Evolutionary conservation across 2,888 invertebrate species (phyloP).

Genomic region (Drosophila parthenogenetica): DNA sequence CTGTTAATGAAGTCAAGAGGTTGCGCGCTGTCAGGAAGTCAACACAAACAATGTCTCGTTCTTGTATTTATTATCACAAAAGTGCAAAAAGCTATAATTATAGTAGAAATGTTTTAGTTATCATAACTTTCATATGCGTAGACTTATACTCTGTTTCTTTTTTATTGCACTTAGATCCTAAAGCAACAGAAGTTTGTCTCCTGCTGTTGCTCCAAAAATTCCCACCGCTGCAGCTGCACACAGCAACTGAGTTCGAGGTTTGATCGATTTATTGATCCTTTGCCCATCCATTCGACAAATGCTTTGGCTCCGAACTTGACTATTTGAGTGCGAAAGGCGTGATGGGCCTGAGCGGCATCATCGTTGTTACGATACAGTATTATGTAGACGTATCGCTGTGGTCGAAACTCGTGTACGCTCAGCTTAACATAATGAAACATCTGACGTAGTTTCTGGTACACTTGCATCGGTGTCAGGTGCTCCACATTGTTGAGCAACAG

Average conservation of each 20-base stretch:
- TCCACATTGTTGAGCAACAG: slow-evolving; percentile 48
- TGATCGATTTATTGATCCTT: accelerated
- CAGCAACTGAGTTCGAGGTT: slow-evolving; percentile 18
- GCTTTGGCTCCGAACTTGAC: slow-evolving; percentile 34
- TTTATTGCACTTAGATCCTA: slow-evolving; percentile 20
- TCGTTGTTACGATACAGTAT: slow-evolving; percentile 76
- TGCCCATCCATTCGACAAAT: slow-evolving; percentile 37
- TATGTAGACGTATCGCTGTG: slow-evolving; percentile 57
- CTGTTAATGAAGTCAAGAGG: slow-evolving; percentile 77
- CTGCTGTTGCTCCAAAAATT: not conserved
- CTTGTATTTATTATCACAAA: slow-evolving; percentile 44
- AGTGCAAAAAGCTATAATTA: slow-evolving; percentile 19
- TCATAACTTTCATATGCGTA: not conserved
- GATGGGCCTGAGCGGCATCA: slow-evolving; percentile 70
- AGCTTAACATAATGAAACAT: slow-evolving; percentile 61
- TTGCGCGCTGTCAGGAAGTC: slow-evolving; percentile 42
- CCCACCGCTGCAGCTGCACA: not conserved
- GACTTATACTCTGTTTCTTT: not conserved
- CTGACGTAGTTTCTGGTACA: slow-evolving; percentile 56
- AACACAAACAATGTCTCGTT: slow-evolving; percentile 19
- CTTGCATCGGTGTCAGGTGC: slow-evolving; percentile 50
- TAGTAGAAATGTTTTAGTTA: slow-evolving; percentile 6
- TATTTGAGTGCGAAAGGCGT: slow-evolving; percentile 20
- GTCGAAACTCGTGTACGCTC: slow-evolving; percentile 46
- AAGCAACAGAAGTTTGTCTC: slow-evolving; percentile 41